Evolutionary conservation across 1,140 invertebrate genomes (phyloP), one percentile per base, ranked within the genome.

Genomic region (Augochlora pura): DNA sequence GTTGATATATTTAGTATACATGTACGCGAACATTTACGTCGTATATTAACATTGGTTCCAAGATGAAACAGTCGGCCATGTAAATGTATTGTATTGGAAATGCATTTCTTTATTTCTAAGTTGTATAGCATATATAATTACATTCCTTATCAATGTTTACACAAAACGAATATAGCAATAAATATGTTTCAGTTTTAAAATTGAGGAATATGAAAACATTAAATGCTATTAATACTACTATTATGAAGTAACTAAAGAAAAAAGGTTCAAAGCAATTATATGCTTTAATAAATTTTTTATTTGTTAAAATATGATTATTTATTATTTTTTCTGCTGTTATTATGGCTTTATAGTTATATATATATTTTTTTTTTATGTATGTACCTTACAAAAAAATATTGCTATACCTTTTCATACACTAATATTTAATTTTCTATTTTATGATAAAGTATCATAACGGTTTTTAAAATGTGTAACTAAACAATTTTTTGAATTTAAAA

Each of bases 321-420:
- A 69, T 77, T 49, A 70, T 62, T 60, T 62, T 60, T 42, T 62
- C 16, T 69, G 27, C 32, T n/a, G 9, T 60, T 59, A 69, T 59
- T 68, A 52, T 77, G 59, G 59, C 59, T n/a, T 70, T 38, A 23
- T 46, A 16, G 10, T 23, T 60, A 52, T 52, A 52, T 52, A 7
- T 52, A 52, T 52, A 18, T 52, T 16, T 18, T 16, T 18, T 16
- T 52, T 52, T 52, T 60, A 60, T 78, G 59, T 83, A 74, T 42
- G 23, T 83, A 77, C 49, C 16, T 25, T 73, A 67, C 60, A 73
- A 71, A 77, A 84, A 79, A 73, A 74, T 66, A 79, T 68, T 63
- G 70, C 9, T 38, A 76, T 52, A 39, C 52, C 63, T 70, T 23
- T 38, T 4, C 18, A 49, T 52, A 52, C 32, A 60, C 10, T 76